Evolutionary conservation across 2,113 vertebrate species (phyloP).

Genomic region (Phoenicopterus ruber): DNA sequence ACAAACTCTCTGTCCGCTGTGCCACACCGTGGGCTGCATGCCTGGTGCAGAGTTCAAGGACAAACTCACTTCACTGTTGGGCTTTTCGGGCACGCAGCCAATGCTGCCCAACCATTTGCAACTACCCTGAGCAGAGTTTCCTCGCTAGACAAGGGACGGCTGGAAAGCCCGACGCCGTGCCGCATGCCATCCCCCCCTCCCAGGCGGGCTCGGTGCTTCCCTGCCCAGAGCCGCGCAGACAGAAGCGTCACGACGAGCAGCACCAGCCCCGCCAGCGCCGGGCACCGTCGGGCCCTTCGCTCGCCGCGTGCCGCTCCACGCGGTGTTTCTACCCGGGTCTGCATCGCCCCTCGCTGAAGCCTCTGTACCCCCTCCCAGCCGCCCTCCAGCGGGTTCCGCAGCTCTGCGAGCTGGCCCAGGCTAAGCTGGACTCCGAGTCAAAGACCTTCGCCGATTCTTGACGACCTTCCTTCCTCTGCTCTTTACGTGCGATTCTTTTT

Average conservation of each 20-base stretch:
- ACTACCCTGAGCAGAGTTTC: background rate
- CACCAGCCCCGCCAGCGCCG: background rate
- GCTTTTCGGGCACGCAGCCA: background rate
- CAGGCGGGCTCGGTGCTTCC: background rate
- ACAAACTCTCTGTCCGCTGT: background rate
- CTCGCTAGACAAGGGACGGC: background rate
- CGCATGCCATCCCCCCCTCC: background rate
- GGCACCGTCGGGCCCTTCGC: too few species aligned
- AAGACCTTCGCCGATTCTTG: background rate
- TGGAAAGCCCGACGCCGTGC: background rate
- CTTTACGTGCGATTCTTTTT: background rate
- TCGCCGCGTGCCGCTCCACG: too few species aligned
- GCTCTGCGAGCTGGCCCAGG: background rate
- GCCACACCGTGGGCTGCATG: accelerated
- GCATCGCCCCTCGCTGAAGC: background rate
- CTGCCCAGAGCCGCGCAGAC: too few species aligned
- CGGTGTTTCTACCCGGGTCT: background rate
- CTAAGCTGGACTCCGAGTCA: background rate
- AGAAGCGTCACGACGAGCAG: background rate
- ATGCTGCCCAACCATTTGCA: background rate
- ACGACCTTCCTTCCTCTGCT: background rate
- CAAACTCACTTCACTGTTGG: background rate
- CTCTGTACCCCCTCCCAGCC: background rate
- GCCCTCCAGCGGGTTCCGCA: background rate
- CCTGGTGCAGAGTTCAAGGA: background rate